Base-by-base conservation (phyloP, 2,888 invertebrate genomes). In the Brachyptera putata region DNA sequence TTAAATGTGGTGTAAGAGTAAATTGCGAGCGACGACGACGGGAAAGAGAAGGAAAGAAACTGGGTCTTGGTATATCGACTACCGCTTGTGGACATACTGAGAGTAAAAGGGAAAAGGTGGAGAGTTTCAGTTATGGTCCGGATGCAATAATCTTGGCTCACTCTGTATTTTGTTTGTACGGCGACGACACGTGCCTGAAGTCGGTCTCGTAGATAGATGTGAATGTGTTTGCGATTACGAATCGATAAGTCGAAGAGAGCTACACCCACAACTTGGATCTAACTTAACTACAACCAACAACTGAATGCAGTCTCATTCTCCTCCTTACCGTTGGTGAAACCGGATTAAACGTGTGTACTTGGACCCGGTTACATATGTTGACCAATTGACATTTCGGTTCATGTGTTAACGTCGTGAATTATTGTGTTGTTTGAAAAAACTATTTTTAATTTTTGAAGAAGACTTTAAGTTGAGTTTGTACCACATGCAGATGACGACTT, bases 1-100 rank as follows among this genome's bases (percentile, higher is more conserved):
- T 53, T 53, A 53, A 53, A 53, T 53, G 53, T 53, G 53, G 53
- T 53, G 53, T 53, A 53, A 53, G 53, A 53, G 53, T 53, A 34
- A 53, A 53, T 53, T 53, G 49, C 26, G n/a, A n/a, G n/a, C n/a
- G n/a, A n/a, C n/a, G 26, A 46, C 46, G 46, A 46, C 46, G 46
- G 46, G 24, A 46, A 46, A 24, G 46, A 46, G 46, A 46, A 46
- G 46, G 46, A 46, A 13, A 53, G 53, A 53, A 53, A 53, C 53
- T 53, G 53, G 53, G 53, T 53, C 53, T 53, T 18, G n/a, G n/a
- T 18, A 18, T 34, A 53, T 34, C 53, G 34, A 34, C 30, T 34
- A 53, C 34, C 53, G 34, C 53, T 53, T 53, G 53, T 53, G 53
- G 53, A 53, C 53, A 53, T 53, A 53, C 34, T 36, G 53, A 53